Conservation (phyloP, 2,888 invertebrate genomes). For the Cerceris rybyensis region DNA sequence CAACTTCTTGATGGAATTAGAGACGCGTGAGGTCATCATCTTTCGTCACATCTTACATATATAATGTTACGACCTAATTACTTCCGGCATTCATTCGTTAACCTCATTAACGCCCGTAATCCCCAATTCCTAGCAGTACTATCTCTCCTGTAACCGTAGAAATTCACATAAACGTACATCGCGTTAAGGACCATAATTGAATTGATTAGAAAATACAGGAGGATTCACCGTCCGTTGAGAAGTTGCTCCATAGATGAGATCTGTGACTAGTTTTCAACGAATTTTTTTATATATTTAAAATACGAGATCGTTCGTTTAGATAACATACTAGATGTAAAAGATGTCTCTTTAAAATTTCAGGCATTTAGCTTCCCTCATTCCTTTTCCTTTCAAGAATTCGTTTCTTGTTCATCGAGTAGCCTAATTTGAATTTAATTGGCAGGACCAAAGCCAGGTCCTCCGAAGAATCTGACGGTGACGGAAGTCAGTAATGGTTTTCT, state of each 20-base stretch:
- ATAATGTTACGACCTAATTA: constrained; percentile 60
- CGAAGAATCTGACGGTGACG: constrained; percentile 94
- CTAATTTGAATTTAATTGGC: constrained; percentile 44
- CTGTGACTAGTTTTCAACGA: no score
- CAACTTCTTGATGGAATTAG: constrained; percentile 48
- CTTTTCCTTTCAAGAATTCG: background rate
- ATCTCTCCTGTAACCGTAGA: constrained; percentile 28
- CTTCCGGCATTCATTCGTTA: constrained; percentile 59
- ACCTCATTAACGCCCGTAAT: constrained; percentile 52
- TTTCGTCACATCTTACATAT: constrained; percentile 49
- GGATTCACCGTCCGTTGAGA: no score
- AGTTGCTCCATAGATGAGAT: no score
- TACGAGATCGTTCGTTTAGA: no score
- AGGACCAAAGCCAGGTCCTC: constrained; percentile 96
- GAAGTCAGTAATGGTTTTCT: constrained; percentile 95
- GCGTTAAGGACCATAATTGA: background rate
- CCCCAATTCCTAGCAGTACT: constrained; percentile 34
- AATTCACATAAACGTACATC: background rate
- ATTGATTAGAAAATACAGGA: no score
- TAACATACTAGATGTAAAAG: background rate
- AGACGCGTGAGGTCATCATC: constrained; percentile 61
- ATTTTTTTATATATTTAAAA: no score
- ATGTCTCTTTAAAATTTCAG: background rate
- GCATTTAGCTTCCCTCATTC: background rate
- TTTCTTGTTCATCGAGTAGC: background rate